A percentile compares a stretch with the other conserved stretches of the same genome.
These are phyloP conservation scores for Blastobasis lacticolella DNA, from an alignment of 2,888 invertebrate genomes.

Conservation along the genomic window DNA sequence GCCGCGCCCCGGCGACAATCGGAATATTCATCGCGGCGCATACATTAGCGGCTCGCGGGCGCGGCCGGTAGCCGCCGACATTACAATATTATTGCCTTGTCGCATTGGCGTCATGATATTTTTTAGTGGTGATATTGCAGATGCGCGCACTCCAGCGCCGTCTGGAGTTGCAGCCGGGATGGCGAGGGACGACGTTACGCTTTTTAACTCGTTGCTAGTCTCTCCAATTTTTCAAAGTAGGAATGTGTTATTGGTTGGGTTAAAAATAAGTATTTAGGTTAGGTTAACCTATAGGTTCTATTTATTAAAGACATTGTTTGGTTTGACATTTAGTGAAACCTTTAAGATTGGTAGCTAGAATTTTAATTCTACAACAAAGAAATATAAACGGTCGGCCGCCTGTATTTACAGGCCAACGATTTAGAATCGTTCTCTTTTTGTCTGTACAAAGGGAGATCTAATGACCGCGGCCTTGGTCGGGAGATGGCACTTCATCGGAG, in stretches of 20 bases:
- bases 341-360: too few relatives aligned
- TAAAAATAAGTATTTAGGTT: too few relatives aligned
- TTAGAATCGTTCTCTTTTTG: not conserved
- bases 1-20: not conserved
- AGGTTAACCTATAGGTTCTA: too few relatives aligned
- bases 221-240: too few relatives aligned
- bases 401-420: not conserved
- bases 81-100: not conserved
- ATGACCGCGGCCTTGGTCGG: constrained; percentile 6
- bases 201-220: too few relatives aligned
- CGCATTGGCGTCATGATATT: not conserved
- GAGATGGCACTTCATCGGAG: constrained; percentile 1
- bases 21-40: not conserved
- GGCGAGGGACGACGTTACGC: too few relatives aligned
- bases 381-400: too few relatives aligned
- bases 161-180: not conserved
- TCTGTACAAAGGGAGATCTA: too few relatives aligned
- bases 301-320: too few relatives aligned
- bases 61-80: not conserved
- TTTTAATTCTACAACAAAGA: too few relatives aligned
- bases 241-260: too few relatives aligned
- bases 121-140: not conserved
- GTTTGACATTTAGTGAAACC: too few relatives aligned
- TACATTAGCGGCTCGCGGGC: not conserved
- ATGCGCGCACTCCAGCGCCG: not conserved